A percentile compares a stretch with the other conserved stretches of the same genome.
These are phyloP conservation scores for Spheniscus humboldti DNA, from an alignment of 2,797 vertebrate genomes.

Conservation along the genomic window DNA sequence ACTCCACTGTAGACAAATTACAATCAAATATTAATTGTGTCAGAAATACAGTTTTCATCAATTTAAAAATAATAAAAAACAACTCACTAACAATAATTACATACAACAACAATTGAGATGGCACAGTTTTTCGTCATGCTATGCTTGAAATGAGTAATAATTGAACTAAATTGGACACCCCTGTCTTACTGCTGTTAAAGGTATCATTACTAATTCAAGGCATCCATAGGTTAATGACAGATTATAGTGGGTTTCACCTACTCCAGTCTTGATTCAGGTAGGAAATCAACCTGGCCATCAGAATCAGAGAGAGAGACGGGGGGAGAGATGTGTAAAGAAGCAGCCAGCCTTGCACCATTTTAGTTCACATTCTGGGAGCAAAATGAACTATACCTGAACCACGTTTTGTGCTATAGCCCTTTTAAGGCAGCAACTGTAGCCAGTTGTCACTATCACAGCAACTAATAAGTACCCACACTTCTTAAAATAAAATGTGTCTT, in stretches of 20 bases:
- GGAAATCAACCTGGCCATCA: not conserved
- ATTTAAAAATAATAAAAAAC: not conserved
- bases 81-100: not conserved
- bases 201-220: not conserved
- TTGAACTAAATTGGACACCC: not conserved
- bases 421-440: not conserved
- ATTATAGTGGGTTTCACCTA: not conserved
- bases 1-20: not conserved
- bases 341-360: not conserved
- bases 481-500: not conserved
- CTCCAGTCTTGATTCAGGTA: not conserved
- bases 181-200: not conserved
- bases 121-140: not conserved
- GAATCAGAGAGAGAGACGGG: not conserved
- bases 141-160: not conserved
- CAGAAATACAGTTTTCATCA: not conserved
- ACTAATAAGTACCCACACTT: not conserved
- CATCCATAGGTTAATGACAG: not conserved
- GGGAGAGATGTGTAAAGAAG: not conserved
- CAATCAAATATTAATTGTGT: not conserved
- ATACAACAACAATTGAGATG: not conserved
- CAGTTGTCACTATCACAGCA: not conserved
- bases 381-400: not conserved
- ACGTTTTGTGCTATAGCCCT: not conserved
- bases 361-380: not conserved